Percentiles rank a stretch among this genome's conserved stretches.
These are phyloP conservation scores for Asteroscopus sphinx DNA, from an alignment of 2,888 invertebrate genomes.

Conservation along the genomic window DNA sequence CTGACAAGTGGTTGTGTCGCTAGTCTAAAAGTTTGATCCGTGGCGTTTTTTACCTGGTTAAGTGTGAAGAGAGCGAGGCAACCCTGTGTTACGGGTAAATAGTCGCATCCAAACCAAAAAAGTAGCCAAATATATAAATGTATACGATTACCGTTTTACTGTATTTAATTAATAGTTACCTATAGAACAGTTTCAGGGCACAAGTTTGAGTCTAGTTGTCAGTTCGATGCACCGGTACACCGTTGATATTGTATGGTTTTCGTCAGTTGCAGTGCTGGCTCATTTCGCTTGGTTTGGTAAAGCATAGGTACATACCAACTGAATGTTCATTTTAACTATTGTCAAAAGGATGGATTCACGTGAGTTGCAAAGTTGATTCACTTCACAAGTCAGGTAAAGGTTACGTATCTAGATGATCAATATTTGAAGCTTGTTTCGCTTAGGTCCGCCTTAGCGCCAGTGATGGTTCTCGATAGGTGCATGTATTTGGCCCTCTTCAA, in stretches of 20 bases:
- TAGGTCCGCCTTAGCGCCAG: background rate
- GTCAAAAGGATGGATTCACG: background rate
- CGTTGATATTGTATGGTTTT: background rate
- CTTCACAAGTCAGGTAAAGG: background rate
- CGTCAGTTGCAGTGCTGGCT: constrained; percentile 17
- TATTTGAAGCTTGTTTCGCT: background rate
- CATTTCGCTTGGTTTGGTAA: constrained; percentile 23
- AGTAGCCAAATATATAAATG: constrained; percentile 53
- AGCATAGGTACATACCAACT: constrained; percentile 23
- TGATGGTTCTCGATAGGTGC: constrained; percentile 13
- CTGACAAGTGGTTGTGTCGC: background rate
- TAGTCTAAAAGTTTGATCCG: background rate
- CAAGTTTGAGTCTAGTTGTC: constrained; percentile 12
- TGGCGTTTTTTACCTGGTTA: background rate
- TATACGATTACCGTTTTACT: constrained; percentile 47
- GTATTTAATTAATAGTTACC: constrained; percentile 18
- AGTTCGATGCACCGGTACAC: constrained; percentile 21
- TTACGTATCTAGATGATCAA: constrained; percentile 1
- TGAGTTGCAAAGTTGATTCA: constrained; percentile 4
- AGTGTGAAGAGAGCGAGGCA: constrained; percentile 15
- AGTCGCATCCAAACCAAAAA: constrained; percentile 49
- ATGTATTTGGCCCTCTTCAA: constrained; percentile 12
- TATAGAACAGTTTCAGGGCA: constrained; percentile 25
- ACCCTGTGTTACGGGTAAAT: constrained; percentile 23
- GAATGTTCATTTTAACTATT: constrained; percentile 2